Percentiles rank a stretch among this genome's conserved stretches.
Evolutionary conservation across 1,140 invertebrate genomes (phyloP).

Genomic region (Nasonia vitripennis): DNA sequence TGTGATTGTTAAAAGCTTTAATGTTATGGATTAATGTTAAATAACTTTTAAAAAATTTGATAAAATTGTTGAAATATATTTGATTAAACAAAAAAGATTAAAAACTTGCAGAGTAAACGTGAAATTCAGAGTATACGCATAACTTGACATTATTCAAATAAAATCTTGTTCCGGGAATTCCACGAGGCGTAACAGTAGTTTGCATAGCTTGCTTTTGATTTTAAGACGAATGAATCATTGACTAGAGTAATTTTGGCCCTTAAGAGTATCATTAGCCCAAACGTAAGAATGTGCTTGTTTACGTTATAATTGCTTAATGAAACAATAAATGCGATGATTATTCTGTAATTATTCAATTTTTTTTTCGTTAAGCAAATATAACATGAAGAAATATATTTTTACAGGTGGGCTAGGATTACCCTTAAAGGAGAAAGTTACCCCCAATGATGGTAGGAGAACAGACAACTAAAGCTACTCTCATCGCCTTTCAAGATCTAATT

Average conservation of each 20-base stretch:
- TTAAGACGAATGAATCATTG: not conserved
- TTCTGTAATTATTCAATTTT: conserved; percentile 46
- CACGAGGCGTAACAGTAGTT: not conserved
- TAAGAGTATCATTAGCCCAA: conserved; percentile 49
- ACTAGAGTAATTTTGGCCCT: conserved; percentile 11
- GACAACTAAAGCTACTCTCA: not conserved
- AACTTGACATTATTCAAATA: too few species aligned
- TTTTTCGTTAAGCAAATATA: conserved; percentile 54
- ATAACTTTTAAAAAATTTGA: not conserved
- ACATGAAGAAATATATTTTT: conserved; percentile 50
- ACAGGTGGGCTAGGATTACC: conserved; percentile 54
- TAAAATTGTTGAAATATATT: too few species aligned
- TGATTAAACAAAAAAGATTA: too few species aligned
- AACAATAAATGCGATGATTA: conserved; percentile 52
- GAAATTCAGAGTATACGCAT: too few species aligned
- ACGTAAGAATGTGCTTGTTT: conserved; percentile 54
- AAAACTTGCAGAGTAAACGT: too few species aligned
- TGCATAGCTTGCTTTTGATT: not conserved
- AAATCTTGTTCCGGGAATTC: too few species aligned
- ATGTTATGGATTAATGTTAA: not conserved
- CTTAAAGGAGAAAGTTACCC: conserved; percentile 44
- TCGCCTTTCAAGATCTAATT: not conserved
- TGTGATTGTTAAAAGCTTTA: not conserved
- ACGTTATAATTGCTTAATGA: conserved; percentile 56
- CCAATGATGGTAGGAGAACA: conserved; percentile 31